Evolutionary conservation across 1,140 invertebrate genomes (phyloP).

Genomic region (Euwallacea fornicatus): DNA sequence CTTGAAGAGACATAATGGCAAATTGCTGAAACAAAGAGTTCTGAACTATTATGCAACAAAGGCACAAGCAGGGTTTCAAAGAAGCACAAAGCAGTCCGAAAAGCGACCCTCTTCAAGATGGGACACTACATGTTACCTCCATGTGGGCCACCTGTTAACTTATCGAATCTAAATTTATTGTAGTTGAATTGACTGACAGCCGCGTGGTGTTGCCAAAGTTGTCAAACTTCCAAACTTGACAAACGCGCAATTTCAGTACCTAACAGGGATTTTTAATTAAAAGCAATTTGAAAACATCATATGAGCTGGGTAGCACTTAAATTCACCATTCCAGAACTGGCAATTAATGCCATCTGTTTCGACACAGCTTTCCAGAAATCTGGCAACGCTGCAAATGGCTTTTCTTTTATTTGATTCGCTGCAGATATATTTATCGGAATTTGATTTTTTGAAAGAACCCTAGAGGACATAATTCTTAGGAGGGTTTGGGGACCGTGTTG

Average conservation of each 20-base stretch:
- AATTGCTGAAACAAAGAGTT: too few relatives aligned
- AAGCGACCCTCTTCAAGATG: slow-evolving; percentile 2
- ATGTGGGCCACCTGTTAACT: slow-evolving; percentile 6
- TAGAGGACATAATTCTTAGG: too few relatives aligned
- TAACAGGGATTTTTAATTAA: too few relatives aligned
- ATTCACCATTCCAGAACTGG: too few relatives aligned
- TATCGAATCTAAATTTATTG: slow-evolving; percentile 10
- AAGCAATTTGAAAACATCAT: too few relatives aligned
- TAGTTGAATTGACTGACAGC: not conserved
- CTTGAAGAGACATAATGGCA: too few relatives aligned
- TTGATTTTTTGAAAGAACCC: slow-evolving; percentile 16
- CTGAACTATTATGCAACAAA: too few relatives aligned
- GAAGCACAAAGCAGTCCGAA: not conserved
- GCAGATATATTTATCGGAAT: slow-evolving; percentile 14
- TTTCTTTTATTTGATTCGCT: slow-evolving; percentile 3
- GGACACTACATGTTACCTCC: not conserved
- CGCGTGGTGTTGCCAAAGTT: not conserved
- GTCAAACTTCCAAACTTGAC: not conserved
- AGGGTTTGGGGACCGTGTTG: too few relatives aligned
- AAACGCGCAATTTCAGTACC: too few relatives aligned
- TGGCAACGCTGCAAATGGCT: not conserved
- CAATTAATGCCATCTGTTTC: too few relatives aligned
- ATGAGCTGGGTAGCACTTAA: too few relatives aligned
- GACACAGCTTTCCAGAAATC: not conserved
- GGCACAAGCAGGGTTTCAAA: too few relatives aligned